phyloP scores from a whole-genome alignment of 2,113 vertebrate genomes.

The Psephotus haematonotus region DNA sequence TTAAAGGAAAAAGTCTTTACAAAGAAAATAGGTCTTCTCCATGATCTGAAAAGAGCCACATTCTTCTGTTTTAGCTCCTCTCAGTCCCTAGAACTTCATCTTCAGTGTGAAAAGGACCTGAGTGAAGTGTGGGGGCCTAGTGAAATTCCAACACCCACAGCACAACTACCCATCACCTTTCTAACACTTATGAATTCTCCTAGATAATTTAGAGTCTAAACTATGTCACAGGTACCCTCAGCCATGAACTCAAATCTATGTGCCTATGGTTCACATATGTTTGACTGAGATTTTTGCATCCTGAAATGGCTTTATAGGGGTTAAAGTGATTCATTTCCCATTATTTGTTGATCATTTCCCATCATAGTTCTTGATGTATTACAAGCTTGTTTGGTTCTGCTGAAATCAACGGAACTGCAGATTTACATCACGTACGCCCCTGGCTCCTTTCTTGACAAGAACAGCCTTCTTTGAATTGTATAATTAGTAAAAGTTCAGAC shows the following conservation, averaged over 20 bases:
- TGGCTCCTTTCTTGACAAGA: not conserved
- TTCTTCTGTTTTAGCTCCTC: not conserved
- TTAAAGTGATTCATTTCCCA: not conserved
- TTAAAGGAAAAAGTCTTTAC: not conserved
- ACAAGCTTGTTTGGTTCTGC: not conserved
- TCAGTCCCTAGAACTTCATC: not conserved
- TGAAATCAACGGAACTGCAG: not conserved
- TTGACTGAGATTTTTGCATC: not conserved
- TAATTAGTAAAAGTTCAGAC: not conserved
- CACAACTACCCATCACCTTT: not conserved
- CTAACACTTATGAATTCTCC: accelerated
- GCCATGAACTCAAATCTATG: not conserved
- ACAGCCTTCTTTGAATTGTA: not conserved
- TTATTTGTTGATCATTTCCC: not conserved
- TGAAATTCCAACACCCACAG: not conserved
- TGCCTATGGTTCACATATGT: accelerated
- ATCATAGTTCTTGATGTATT: not conserved
- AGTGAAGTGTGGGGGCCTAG: not conserved
- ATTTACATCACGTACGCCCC: not conserved
- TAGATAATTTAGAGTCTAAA: not conserved
- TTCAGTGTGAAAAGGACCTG: not conserved
- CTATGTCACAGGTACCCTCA: not conserved
- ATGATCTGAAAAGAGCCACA: not conserved
- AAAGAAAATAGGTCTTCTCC: not conserved
- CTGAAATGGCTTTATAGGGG: not conserved